A percentile compares a stretch with the other conserved stretches of the same genome.
These are phyloP conservation scores for Reticulitermes speratus DNA, from an alignment of 1,140 invertebrate genomes.

Conservation along the genomic window DNA sequence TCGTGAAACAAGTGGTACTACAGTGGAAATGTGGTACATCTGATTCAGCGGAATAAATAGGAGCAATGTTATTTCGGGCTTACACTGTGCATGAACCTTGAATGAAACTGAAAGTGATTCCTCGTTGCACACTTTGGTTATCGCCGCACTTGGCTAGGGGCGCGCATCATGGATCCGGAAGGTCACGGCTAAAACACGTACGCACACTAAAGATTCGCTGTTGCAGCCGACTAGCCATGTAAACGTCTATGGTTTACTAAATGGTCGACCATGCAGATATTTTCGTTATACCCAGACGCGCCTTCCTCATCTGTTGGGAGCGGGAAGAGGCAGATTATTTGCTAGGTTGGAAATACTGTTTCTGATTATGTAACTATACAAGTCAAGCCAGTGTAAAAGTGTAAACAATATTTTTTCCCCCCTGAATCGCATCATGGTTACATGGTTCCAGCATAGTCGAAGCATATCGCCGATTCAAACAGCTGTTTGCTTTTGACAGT, in stretches of 20 bases:
- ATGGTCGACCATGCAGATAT: background rate
- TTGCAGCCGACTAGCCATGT: background rate
- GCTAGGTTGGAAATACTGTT: background rate
- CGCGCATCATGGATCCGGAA: background rate
- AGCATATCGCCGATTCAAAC: background rate
- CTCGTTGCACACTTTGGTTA: background rate
- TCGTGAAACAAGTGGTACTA: too few species aligned
- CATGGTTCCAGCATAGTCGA: background rate
- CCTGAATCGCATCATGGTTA: background rate
- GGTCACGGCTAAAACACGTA: background rate
- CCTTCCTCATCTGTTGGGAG: background rate
- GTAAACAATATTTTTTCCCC: background rate
- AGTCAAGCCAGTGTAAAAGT: background rate
- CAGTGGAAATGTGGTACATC: too few species aligned
- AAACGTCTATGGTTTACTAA: background rate
- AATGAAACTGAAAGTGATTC: background rate
- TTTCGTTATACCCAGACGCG: background rate
- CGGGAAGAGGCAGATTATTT: background rate
- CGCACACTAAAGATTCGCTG: background rate
- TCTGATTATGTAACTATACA: background rate
- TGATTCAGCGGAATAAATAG: too few species aligned
- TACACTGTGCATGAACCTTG: too few species aligned
- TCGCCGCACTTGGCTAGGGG: conserved; percentile 2
- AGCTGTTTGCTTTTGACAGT: background rate
- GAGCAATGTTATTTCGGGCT: too few species aligned